Base-by-base conservation (phyloP, 2,113 vertebrate genomes). In the Myiagra hebetior region DNA sequence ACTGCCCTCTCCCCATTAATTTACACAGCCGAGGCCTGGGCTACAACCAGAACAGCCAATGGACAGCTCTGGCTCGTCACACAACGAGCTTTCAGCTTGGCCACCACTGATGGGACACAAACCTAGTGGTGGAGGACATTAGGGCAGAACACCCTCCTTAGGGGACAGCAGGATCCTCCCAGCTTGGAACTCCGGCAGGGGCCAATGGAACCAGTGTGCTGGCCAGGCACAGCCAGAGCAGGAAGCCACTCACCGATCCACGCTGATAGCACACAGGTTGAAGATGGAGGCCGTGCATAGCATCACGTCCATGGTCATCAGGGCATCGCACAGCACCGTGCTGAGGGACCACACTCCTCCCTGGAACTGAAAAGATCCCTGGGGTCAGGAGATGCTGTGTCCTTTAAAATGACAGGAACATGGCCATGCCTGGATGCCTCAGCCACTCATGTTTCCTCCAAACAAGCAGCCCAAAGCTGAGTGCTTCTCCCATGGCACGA, bases 261-360 rank as follows among this genome's bases (percentile, higher is more conserved):
- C 98, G 9, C 99, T 99, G 98, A 99, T 99, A 74, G 99, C 99
- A 65, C 99, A 99, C 39, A 99, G 98, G 97, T 99, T 99, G 98
- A 99, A 99, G 96, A 99, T 99, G 59, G 99, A 99, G 33, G 99
- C 99, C 0, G 99, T 99, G 97, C 99, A 99, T 72, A 99, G 98
- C 99, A 99, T 99, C 94, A 99, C 99, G 1, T 99, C 99, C 99
- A 99, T 99, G 88, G 99, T 98, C 99, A 99, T 99, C 93, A 99
- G 98, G 37, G 98, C 97, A 53, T 99, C 99, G 17, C 99, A 99
- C 56, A 99, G 91, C 60, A 95, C 80, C 1, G 93, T 97, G 95
- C 98, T 98, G 92, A 99, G 97, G 85, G 98, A 95, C 99, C 99
- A 99, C 76, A 98, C 97, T 1, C 99, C 99, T 16, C 99, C 99